Conservation (phyloP, 2,113 vertebrate genomes). For the Mustela nigripes region DNA sequence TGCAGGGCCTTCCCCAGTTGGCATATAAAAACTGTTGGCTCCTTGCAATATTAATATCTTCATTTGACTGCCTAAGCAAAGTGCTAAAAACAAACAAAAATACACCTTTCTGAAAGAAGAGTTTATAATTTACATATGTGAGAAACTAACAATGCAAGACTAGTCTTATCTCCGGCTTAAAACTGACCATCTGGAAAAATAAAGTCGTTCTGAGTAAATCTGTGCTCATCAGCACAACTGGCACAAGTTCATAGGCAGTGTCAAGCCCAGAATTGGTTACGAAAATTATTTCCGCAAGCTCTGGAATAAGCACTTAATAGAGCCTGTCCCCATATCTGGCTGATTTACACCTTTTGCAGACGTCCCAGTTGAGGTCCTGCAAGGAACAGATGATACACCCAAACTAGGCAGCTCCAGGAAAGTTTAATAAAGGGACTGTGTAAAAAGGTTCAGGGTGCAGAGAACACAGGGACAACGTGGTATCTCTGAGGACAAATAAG, state of each 20-base stretch:
- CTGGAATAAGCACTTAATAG: not conserved
- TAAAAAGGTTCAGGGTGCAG: not conserved
- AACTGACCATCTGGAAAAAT: constrained; percentile 57
- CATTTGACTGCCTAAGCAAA: not conserved
- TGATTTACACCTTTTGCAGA: constrained; percentile 14
- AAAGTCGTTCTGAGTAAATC: not conserved
- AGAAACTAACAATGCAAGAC: not conserved
- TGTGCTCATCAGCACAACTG: constrained; percentile 22
- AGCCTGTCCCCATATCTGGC: not conserved
- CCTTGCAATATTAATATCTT: not conserved
- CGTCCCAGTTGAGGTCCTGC: not conserved
- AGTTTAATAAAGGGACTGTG: not conserved
- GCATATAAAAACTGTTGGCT: not conserved
- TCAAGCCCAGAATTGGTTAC: not conserved
- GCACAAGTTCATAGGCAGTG: not conserved
- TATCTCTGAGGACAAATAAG: not conserved
- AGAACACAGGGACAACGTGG: not conserved
- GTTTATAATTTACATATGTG: not conserved
- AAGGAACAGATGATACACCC: not conserved
- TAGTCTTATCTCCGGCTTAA: not conserved
- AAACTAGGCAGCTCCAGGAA: not conserved
- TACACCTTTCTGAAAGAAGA: not conserved
- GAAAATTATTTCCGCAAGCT: constrained; percentile 34
- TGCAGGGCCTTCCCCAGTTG: not conserved
- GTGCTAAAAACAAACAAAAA: not conserved